phyloP scores from a whole-genome alignment of 2,797 vertebrate genomes.

The Apogon talboti region DNA sequence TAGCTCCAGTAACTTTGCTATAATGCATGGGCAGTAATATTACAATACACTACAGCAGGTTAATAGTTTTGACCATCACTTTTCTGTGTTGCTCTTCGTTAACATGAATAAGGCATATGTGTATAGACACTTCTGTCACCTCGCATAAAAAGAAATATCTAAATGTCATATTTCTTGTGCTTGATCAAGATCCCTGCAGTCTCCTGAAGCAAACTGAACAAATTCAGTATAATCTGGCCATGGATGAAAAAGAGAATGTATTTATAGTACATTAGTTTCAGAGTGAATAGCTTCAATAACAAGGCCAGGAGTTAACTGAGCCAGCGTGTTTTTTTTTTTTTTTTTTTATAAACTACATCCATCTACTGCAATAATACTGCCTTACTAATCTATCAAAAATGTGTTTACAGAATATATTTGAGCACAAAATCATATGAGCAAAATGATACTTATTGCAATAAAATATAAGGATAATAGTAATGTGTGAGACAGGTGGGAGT shows the following conservation, averaged over 20 bases:
- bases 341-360: conserved; percentile 18
- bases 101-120: conserved; percentile 1
- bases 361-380: not conserved
- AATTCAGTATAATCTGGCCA: conserved; percentile 41
- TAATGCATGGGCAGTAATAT: not conserved
- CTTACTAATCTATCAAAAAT: too few species aligned
- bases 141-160: conserved; percentile 12
- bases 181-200: conserved; percentile 37
- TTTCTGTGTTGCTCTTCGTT: not conserved
- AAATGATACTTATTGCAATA: conserved; percentile 8
- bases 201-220: conserved; percentile 40
- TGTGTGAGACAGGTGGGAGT: conserved; percentile 15
- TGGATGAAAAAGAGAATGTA: conserved; percentile 30
- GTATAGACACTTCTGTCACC: conserved; percentile 17
- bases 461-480: conserved; percentile 8
- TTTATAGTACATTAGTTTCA: conserved; percentile 18
- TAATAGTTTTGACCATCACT: conserved; percentile 7
- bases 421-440: not conserved
- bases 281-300: conserved; percentile 21
- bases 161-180: conserved; percentile 14
- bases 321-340: conserved; percentile 26
- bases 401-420: not conserved
- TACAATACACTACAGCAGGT: not conserved
- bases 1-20: conserved; percentile 1
- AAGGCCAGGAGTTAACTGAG: conserved; percentile 22